Conservation (phyloP, 2,113 vertebrate species). For the Leptobrachium ailaonicum region DNA sequence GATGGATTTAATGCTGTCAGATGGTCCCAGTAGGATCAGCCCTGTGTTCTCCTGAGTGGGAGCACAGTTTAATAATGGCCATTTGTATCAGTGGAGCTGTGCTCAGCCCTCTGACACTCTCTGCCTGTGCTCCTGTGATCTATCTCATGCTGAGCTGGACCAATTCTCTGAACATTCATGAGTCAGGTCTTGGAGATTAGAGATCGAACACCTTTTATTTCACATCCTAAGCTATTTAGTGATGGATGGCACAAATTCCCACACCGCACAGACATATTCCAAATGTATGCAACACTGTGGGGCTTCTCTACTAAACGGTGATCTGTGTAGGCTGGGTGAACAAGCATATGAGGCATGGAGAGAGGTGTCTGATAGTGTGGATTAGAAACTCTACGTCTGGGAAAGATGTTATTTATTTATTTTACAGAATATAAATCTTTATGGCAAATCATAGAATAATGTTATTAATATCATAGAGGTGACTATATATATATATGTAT, state of each 20-base stretch:
- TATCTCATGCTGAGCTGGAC: slow-evolving; percentile 45
- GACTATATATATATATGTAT: too few relatives aligned
- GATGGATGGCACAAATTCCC: slow-evolving; percentile 53
- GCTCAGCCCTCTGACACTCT: slow-evolving; percentile 43
- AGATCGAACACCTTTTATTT: slow-evolving; percentile 45
- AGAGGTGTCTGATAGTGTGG: too few relatives aligned
- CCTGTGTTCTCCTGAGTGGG: background rate
- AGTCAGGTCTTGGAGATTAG: slow-evolving; percentile 49
- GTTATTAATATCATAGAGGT: too few relatives aligned
- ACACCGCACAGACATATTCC: too few relatives aligned
- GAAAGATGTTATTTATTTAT: too few relatives aligned
- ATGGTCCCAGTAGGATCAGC: background rate
- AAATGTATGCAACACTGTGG: too few relatives aligned
- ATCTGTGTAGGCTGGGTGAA: too few relatives aligned
- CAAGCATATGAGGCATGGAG: too few relatives aligned
- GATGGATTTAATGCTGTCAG: background rate
- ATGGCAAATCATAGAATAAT: too few relatives aligned
- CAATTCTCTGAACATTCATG: slow-evolving; percentile 43
- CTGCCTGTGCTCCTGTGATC: slow-evolving; percentile 45
- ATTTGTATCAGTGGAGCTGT: background rate
- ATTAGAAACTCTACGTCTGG: too few relatives aligned
- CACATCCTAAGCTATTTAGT: slow-evolving; percentile 45
- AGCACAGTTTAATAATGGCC: background rate
- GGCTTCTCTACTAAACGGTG: too few relatives aligned
- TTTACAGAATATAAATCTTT: too few relatives aligned